Percentiles rank a stretch among this genome's conserved stretches.
Evolutionary conservation across 2,888 invertebrate species (phyloP).

Genomic region (Ectobius pallidus): DNA sequence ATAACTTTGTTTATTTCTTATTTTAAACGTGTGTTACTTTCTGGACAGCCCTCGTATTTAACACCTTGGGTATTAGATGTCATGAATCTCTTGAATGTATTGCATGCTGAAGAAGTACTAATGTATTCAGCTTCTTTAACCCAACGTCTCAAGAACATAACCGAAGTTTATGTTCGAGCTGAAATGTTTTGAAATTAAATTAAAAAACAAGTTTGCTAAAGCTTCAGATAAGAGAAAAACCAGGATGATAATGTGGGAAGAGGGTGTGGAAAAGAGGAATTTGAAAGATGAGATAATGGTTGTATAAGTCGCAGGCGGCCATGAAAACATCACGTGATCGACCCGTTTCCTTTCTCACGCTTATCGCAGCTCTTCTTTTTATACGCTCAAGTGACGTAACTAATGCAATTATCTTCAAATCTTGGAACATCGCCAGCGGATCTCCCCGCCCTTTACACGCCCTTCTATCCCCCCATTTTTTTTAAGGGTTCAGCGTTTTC

Average conservation of each 20-base stretch:
- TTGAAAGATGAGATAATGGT: conserved; percentile 14
- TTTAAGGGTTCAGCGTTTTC: conserved; percentile 5
- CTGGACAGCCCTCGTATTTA: too few species aligned
- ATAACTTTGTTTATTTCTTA: too few species aligned
- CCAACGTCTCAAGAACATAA: too few species aligned
- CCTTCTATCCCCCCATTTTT: not conserved
- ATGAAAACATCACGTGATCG: not conserved
- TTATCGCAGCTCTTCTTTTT: conserved; percentile 35
- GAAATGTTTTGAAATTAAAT: not conserved
- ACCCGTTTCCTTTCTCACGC: conserved; percentile 10
- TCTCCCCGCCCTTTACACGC: conserved; percentile 6
- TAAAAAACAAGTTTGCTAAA: not conserved
- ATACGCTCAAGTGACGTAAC: conserved; percentile 41
- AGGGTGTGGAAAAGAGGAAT: not conserved
- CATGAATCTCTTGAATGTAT: too few species aligned
- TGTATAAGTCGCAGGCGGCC: conserved; percentile 8
- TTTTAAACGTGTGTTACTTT: too few species aligned
- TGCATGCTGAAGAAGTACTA: too few species aligned
- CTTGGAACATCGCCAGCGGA: conserved; percentile 25
- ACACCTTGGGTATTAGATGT: too few species aligned
- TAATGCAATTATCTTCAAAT: conserved; percentile 41
- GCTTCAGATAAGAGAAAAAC: not conserved
- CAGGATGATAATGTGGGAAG: too few species aligned
- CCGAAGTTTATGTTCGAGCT: not conserved
- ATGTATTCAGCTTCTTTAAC: too few species aligned